Conservation (phyloP, 2,113 vertebrate species). For the Australoheros scitulus region DNA sequence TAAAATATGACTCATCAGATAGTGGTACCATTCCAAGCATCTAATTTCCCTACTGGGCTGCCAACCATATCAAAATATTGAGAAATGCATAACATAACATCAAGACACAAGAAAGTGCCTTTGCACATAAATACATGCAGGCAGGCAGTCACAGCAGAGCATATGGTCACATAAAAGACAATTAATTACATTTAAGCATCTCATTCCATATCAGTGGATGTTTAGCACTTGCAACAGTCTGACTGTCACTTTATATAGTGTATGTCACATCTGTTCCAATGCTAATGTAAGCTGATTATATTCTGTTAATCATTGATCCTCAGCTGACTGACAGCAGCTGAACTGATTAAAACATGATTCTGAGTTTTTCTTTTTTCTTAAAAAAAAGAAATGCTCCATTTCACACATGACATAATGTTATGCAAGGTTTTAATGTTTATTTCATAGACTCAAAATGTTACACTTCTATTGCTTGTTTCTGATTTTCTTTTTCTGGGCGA, state of each 20-base stretch:
- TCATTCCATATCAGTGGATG: background rate
- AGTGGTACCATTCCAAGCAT: background rate
- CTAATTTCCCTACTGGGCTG: background rate
- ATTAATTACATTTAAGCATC: background rate
- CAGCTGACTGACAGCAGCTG: background rate
- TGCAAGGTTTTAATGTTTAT: constrained; percentile 16
- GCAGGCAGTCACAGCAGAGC: background rate
- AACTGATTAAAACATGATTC: background rate
- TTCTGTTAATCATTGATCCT: background rate
- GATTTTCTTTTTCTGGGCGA: background rate
- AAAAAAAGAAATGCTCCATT: background rate
- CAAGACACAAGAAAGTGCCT: background rate
- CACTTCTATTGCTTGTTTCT: background rate
- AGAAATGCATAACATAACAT: background rate
- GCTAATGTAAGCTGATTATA: background rate
- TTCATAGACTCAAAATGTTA: background rate
- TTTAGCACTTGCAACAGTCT: constrained; percentile 8
- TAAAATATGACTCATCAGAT: background rate
- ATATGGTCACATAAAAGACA: background rate
- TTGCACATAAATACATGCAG: background rate
- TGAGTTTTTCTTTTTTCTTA: no score
- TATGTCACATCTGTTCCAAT: background rate
- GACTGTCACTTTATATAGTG: background rate
- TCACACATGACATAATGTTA: background rate
- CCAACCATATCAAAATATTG: background rate